Conservation (phyloP, 2,797 vertebrate species). For the Gallinago nigripennis region DNA sequence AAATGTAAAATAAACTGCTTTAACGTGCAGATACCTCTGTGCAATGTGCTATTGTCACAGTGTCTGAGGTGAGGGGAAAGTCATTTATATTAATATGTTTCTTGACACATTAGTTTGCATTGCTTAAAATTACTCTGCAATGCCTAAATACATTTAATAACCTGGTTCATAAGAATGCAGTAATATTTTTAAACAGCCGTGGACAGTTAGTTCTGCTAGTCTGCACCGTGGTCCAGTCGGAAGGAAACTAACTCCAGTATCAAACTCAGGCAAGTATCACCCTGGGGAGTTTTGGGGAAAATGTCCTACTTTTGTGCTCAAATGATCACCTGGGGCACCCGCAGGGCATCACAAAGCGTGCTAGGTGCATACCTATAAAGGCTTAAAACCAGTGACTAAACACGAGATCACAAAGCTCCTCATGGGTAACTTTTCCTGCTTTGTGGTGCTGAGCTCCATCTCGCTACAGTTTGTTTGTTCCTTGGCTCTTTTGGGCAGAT, state of each 20-base stretch:
- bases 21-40: background rate
- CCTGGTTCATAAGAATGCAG: background rate
- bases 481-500: background rate
- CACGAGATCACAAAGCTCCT: background rate
- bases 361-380: background rate
- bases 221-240: background rate
- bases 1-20: background rate
- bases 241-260: background rate
- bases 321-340: background rate
- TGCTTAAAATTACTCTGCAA: background rate
- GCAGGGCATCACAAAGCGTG: background rate
- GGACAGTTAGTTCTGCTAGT: background rate
- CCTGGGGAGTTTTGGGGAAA: background rate
- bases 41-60: background rate
- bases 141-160: background rate
- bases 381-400: background rate
- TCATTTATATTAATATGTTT: background rate
- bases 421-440: background rate
- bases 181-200: background rate
- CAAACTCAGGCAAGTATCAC: background rate
- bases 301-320: background rate
- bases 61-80: background rate
- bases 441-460: background rate
- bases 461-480: background rate
- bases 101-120: background rate